Evolutionary conservation across 2,113 vertebrate genomes (phyloP).

Genomic region (Thunnus thynnus): DNA sequence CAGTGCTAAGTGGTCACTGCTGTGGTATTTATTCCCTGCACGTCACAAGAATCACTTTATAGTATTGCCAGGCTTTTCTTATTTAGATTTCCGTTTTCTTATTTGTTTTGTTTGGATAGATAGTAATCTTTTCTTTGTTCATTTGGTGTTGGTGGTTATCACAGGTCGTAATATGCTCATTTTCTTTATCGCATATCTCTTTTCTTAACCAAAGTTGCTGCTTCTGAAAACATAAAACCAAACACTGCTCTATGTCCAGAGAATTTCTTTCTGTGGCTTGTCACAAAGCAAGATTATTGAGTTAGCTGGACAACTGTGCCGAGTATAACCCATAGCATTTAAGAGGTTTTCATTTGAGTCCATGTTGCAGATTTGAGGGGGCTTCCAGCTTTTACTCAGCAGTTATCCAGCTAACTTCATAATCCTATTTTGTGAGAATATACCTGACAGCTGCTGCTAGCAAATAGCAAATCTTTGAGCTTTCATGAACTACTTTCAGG

Average conservation of each 20-base stretch:
- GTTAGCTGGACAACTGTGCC: background rate
- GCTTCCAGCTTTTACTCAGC: constrained; percentile 30
- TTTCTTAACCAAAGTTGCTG: constrained; percentile 13
- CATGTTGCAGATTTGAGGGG: constrained; percentile 24
- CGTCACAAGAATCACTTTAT: constrained; percentile 20
- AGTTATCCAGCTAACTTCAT: constrained; percentile 47
- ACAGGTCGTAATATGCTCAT: background rate
- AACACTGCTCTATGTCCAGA: constrained; percentile 10
- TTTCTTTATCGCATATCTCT: constrained; percentile 12
- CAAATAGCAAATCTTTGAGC: constrained; percentile 21
- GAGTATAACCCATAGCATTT: background rate
- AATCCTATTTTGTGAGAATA: constrained; percentile 28
- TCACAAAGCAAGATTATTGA: constrained; percentile 41
- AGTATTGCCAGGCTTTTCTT: constrained; percentile 25
- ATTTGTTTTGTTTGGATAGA: background rate
- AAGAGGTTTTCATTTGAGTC: constrained; percentile 20
- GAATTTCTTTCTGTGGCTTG: constrained; percentile 11
- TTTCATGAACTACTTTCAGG: constrained; percentile 5
- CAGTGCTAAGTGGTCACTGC: background rate
- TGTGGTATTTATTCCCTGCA: constrained; percentile 14
- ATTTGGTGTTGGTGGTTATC: constrained; percentile 3
- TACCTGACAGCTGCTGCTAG: constrained; percentile 15
- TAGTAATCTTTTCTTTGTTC: background rate
- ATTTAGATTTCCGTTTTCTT: background rate
- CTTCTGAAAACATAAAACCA: constrained; percentile 22